Evolutionary conservation across 2,888 invertebrate species (phyloP).

Genomic region (Volucella zonaria): DNA sequence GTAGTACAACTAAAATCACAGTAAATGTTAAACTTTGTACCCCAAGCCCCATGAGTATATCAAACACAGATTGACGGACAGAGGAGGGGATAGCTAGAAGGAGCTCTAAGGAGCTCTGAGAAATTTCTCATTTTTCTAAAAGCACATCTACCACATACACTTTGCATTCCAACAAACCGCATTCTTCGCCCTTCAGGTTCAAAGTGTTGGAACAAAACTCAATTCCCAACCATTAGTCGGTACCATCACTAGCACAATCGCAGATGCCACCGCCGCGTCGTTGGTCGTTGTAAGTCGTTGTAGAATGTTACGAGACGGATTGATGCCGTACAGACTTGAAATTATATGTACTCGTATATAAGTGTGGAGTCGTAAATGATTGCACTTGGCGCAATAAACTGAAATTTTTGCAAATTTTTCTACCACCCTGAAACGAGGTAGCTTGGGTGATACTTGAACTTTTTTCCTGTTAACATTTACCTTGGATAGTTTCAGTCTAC

Average conservation of each 20-base stretch:
- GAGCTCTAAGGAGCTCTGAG: conserved; percentile 22
- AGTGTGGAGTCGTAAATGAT: conserved; percentile 41
- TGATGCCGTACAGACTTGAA: conserved; percentile 34
- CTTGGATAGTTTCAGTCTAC: not conserved
- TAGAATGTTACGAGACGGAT: conserved; percentile 53
- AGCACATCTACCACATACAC: conserved; percentile 52
- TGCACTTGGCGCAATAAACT: conserved; percentile 53
- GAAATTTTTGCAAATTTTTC: conserved; percentile 33
- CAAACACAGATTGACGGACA: conserved; percentile 8
- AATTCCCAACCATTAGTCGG: not conserved
- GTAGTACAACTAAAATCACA: conserved; percentile 53
- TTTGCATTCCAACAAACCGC: conserved; percentile 27
- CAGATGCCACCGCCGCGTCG: not conserved
- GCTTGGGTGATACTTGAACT: not conserved
- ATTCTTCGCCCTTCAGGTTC: conserved; percentile 7
- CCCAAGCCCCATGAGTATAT: conserved; percentile 35
- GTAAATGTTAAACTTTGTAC: conserved; percentile 58
- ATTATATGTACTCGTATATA: not conserved
- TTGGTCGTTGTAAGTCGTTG: conserved; percentile 49
- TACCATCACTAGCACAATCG: not conserved
- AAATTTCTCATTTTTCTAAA: conserved; percentile 68
- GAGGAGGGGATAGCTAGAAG: not conserved
- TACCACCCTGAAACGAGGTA: not conserved
- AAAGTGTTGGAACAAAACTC: conserved; percentile 3
- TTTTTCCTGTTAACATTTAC: conserved; percentile 15